These are phyloP conservation scores for Magallana gigas DNA, from an alignment of 1,140 invertebrate species.

Conservation along the genomic window DNA sequence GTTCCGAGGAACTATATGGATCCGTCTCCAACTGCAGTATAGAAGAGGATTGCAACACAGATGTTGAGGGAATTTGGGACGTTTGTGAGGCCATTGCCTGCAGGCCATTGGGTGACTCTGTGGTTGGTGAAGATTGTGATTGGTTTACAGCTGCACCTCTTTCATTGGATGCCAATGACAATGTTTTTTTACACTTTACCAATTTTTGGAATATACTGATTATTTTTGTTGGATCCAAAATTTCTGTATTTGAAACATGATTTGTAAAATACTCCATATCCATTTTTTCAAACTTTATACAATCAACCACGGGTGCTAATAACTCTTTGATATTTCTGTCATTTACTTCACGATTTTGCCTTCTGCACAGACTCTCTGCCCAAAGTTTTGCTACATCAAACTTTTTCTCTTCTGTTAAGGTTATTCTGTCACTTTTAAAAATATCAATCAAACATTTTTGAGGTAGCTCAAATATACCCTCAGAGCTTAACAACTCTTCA, in stretches of 20 bases:
- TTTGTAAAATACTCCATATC: conserved; percentile 21
- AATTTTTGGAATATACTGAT: not conserved
- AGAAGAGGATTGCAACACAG: not conserved
- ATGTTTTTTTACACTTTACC: not conserved
- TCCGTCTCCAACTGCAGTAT: not conserved
- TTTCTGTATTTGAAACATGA: not conserved
- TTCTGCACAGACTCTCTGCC: conserved; percentile 42
- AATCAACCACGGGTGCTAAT: conserved; percentile 38
- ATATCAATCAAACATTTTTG: conserved; percentile 35
- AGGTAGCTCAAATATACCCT: conserved; percentile 35
- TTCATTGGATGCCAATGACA: not conserved
- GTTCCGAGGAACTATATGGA: not conserved
- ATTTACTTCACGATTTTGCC: conserved; percentile 38
- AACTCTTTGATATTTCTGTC: conserved; percentile 28
- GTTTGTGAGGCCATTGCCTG: not conserved
- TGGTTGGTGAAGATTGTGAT: not conserved
- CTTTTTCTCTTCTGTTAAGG: conserved; percentile 45
- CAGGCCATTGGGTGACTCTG: not conserved
- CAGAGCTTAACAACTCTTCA: not conserved
- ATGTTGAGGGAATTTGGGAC: not conserved
- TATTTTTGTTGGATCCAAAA: not conserved
- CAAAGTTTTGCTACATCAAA: conserved; percentile 50
- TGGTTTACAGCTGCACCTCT: not conserved
- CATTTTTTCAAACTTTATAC: conserved; percentile 56
- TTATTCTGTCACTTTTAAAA: conserved; percentile 45